Percentiles rank a stretch among this genome's conserved stretches.
These are phyloP conservation scores for Anarhynchus alexandrinus DNA, from an alignment of 2,113 vertebrate genomes.

Conservation along the genomic window DNA sequence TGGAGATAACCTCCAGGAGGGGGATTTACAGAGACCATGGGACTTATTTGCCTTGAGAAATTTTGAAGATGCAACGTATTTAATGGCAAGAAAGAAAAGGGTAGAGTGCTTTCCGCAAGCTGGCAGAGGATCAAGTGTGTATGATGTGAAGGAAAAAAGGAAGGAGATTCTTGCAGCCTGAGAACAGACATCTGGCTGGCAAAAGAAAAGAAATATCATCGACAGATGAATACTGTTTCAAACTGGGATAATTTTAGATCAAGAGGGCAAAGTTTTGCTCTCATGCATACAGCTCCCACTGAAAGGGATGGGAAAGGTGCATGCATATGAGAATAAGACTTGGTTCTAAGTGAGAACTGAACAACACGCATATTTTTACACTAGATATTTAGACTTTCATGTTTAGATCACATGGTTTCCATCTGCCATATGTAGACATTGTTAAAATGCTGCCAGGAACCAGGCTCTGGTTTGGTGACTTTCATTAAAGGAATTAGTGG, in stretches of 20 bases:
- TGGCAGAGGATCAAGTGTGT: slow-evolving; percentile 53
- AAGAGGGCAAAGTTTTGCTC: slow-evolving; percentile 44
- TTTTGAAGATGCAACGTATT: slow-evolving; percentile 7
- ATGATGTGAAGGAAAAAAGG: slow-evolving; percentile 51
- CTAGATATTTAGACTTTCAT: neutral
- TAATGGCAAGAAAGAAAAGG: neutral
- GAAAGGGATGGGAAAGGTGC: slow-evolving; percentile 22
- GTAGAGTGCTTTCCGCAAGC: slow-evolving; percentile 1
- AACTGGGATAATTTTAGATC: slow-evolving; percentile 54
- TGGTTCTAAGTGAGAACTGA: slow-evolving; percentile 19
- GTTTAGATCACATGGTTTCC: slow-evolving; percentile 8
- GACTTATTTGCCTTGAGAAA: slow-evolving; percentile 29
- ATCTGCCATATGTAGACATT: slow-evolving; percentile 40
- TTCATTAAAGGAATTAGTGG: slow-evolving; percentile 70
- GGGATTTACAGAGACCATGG: neutral
- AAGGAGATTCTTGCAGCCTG: slow-evolving; percentile 43
- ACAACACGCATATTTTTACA: neutral
- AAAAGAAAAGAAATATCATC: slow-evolving; percentile 36
- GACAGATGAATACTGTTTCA: slow-evolving; percentile 41
- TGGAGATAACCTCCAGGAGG: slow-evolving; percentile 28
- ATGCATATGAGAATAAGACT: neutral
- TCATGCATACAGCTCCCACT: neutral
- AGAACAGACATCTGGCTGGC: slow-evolving; percentile 60
- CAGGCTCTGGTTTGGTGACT: slow-evolving; percentile 54
- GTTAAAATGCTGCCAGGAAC: slow-evolving; percentile 25